A percentile compares a stretch with the other conserved stretches of the same genome.
phyloP scores from a whole-genome alignment of 1,140 invertebrate genomes.

The Acromyrmex heyeri region DNA sequence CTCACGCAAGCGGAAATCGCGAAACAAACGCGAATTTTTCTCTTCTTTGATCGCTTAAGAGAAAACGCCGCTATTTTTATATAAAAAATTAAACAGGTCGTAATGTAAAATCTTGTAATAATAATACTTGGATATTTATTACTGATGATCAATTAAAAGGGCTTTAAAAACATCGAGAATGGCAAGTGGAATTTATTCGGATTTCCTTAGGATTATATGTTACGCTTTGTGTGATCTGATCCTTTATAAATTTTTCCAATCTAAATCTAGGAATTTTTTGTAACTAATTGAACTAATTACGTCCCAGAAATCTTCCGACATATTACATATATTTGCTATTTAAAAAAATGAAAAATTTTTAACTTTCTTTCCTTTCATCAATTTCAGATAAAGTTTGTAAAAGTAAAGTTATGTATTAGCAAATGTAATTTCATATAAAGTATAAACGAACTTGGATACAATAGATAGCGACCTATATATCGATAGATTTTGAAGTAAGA shows the following conservation, averaged over 20 bases:
- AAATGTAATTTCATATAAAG: not conserved
- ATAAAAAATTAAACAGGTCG: not conserved
- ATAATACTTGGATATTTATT: not conserved
- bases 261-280: not conserved
- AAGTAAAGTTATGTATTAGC: not conserved
- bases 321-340: not conserved
- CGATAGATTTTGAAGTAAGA: not conserved
- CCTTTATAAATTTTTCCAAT: not conserved
- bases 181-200: not conserved
- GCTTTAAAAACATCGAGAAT: not conserved
- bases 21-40: not conserved
- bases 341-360: not conserved
- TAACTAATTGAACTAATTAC: not conserved
- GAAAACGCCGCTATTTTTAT: not conserved
- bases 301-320: not conserved
- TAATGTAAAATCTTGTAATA: not conserved
- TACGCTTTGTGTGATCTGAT: not conserved
- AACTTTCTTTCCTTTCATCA: not conserved
- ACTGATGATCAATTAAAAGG: not conserved
- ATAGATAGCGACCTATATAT: not conserved
- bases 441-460: not conserved
- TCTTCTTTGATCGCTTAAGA: not conserved
- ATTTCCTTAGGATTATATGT: not conserved
- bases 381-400: not conserved
- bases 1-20: slow-evolving; percentile 4